Evolutionary conservation across 2,888 invertebrate species (phyloP), one percentile per base, ranked within the genome.

Genomic region (Leptinotarsa haldemani): DNA sequence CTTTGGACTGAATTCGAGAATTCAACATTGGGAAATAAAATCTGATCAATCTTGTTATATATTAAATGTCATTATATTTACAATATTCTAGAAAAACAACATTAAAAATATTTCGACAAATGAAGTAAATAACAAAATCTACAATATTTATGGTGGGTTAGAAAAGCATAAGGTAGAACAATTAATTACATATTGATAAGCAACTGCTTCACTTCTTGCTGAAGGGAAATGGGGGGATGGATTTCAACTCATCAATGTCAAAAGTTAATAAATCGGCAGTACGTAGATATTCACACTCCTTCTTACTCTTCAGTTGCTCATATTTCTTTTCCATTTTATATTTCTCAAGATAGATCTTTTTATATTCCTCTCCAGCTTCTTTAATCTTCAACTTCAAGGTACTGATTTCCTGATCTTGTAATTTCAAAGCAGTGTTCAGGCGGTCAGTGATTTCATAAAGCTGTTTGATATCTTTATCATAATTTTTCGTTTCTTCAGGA

Each of bases 401-500:
- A 70, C 83, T 79, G 18, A 86, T 83, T 74, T 87, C 86, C 53
- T 78, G 79, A 56, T 85, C 83, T 71, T 85, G 85, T 18, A 70
- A 69, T 18, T 77, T 72, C 20, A 84, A 52, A 18, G 79, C 78
- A n/a, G 75, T 76, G 65, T 83, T 82, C 47, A 85, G 77, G 53
- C 77, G 77, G 9, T 73, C 68, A 68, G 65, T 70, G 5, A 79
- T 25, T 50, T 70, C 30, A 46, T 68, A 47, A 68, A 84, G 74
- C 46, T 80, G 79, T 69, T 76, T 76, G 30, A 85, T 83, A 25
- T 83, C 82, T 18, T 77, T 68, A 71, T 82, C 82, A 74, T 81
- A 82, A 70, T 77, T 74, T 74, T 78, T 77, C n/a, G 18, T 52
- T 25, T 25, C 25, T 20, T 40, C 67, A 13, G 63, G 67, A 64